Evolutionary conservation across 1,140 invertebrate species (phyloP).

Genomic region (Lerema accius): DNA sequence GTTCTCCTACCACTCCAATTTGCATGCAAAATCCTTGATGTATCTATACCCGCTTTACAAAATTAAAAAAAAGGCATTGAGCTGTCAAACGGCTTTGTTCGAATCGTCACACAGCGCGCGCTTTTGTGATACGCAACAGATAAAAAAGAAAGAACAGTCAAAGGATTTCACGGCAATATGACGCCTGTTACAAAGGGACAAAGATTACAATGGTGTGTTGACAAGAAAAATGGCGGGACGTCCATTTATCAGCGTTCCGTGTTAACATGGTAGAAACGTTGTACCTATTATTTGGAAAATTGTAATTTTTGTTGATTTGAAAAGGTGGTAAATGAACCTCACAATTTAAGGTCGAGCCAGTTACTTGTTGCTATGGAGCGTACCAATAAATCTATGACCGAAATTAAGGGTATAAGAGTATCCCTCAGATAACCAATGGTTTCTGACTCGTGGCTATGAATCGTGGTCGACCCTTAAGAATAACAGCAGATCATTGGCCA

Average conservation of each 20-base stretch:
- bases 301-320: neutral
- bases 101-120: slow-evolving; percentile 57
- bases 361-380: too few species aligned
- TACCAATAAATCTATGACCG: too few species aligned
- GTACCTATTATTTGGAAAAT: neutral
- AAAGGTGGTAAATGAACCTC: neutral
- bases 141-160: slow-evolving; percentile 9
- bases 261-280: neutral
- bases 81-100: slow-evolving; percentile 63
- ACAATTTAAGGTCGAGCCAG: too few species aligned
- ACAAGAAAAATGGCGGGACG: slow-evolving; percentile 2
- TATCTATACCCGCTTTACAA: slow-evolving; percentile 29
- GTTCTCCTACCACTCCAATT: neutral
- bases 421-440: too few species aligned
- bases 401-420: too few species aligned
- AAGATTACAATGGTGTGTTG: slow-evolving; percentile 11
- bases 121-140: slow-evolving; percentile 35
- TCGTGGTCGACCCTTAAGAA: too few species aligned
- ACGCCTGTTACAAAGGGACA: slow-evolving; percentile 19
- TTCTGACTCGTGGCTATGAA: too few species aligned
- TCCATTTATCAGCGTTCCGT: slow-evolving; percentile 16
- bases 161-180: slow-evolving; percentile 17
- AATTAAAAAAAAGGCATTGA: slow-evolving; percentile 54
- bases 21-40: slow-evolving; percentile 27
- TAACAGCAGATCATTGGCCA: too few species aligned